These are phyloP conservation scores for Lycaena phlaeas DNA, from an alignment of 2,888 invertebrate species.

Conservation along the genomic window DNA sequence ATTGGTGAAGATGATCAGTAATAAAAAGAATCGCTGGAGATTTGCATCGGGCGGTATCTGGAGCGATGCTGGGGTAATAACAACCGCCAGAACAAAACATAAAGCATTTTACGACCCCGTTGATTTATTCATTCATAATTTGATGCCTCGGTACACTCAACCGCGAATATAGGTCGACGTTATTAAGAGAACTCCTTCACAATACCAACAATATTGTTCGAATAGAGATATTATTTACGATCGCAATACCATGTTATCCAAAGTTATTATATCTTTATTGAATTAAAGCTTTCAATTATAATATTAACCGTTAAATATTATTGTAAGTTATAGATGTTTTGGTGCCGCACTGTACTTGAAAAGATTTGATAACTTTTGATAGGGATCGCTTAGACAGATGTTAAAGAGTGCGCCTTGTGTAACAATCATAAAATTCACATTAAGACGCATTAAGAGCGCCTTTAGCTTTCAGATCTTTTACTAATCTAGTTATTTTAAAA, in stretches of 20 bases:
- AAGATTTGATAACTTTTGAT: conserved; percentile 67
- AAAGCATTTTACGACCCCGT: conserved; percentile 65
- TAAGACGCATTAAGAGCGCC: conserved; percentile 66
- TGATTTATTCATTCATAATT: conserved; percentile 73
- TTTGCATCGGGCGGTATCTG: conserved; percentile 53
- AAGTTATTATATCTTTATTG: too few species aligned
- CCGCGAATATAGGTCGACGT: neutral
- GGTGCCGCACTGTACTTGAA: conserved; percentile 27
- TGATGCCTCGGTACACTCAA: conserved; percentile 58
- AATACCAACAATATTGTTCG: too few species aligned
- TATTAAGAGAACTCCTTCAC: neutral
- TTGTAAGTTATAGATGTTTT: too few species aligned
- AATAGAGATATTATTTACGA: too few species aligned
- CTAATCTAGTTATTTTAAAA: conserved; percentile 69
- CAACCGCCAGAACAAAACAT: conserved; percentile 62
- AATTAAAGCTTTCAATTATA: too few species aligned
- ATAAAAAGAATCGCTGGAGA: conserved; percentile 23
- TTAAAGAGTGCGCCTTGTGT: conserved; percentile 67
- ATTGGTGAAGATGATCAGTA: conserved; percentile 10
- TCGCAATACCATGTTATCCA: too few species aligned
- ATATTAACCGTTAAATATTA: too few species aligned
- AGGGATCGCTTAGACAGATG: conserved; percentile 64
- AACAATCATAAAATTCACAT: conserved; percentile 71
- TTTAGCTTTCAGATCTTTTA: conserved; percentile 42
- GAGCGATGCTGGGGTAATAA: conserved; percentile 54